Evolutionary conservation across 1,140 invertebrate species (phyloP).

Genomic region (Trinorchestia longiramus): DNA sequence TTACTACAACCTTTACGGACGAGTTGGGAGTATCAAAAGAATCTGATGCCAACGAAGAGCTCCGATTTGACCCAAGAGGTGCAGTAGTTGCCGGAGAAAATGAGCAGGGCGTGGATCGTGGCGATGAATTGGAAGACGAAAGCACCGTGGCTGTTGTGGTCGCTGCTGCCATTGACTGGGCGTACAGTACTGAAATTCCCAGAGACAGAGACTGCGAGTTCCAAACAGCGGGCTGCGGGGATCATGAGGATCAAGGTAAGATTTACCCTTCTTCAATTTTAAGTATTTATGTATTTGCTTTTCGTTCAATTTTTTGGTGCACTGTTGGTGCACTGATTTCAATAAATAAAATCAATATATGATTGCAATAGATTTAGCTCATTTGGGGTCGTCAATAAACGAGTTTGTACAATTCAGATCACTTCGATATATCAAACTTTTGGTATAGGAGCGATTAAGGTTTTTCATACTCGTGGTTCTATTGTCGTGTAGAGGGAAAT

Average conservation of each 20-base stretch:
- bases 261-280: background rate
- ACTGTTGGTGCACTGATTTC: too few relatives aligned
- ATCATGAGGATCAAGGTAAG: slow-evolving; percentile 24
- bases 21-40: background rate
- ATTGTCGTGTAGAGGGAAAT: too few relatives aligned
- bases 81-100: background rate
- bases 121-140: background rate
- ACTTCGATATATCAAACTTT: too few relatives aligned
- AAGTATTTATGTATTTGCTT: background rate
- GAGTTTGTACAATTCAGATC: too few relatives aligned
- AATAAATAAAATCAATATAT: too few relatives aligned
- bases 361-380: too few relatives aligned
- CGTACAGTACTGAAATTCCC: background rate
- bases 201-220: slow-evolving; percentile 23
- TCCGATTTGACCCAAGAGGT: background rate
- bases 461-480: too few relatives aligned
- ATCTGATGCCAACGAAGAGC: background rate
- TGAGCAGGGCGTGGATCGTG: background rate
- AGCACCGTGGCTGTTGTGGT: background rate
- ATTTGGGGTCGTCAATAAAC: too few relatives aligned
- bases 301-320: background rate
- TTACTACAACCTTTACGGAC: background rate
- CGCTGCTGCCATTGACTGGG: slow-evolving; percentile 32
- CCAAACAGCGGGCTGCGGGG: background rate
- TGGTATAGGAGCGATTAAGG: too few relatives aligned